Percentiles rank a stretch among this genome's conserved stretches.
These are phyloP conservation scores for Pomatorhinus ruficollis DNA, from an alignment of 2,113 vertebrate species.

Conservation along the genomic window DNA sequence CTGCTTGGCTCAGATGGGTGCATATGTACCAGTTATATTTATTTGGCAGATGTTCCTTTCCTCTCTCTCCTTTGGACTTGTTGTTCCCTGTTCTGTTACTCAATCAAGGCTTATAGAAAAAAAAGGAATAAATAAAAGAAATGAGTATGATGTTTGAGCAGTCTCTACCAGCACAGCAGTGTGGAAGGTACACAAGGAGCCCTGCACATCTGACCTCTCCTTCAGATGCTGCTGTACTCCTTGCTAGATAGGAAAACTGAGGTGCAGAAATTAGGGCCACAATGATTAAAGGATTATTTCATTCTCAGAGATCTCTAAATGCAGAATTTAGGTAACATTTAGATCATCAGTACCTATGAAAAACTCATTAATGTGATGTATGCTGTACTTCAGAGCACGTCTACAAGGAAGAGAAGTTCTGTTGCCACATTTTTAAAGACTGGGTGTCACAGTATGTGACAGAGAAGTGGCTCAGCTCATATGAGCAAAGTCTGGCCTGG, in stretches of 20 bases:
- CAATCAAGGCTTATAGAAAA: neutral
- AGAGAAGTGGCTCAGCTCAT: neutral
- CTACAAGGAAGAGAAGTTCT: neutral
- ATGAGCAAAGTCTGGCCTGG: neutral
- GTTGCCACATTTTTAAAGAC: neutral
- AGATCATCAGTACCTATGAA: neutral
- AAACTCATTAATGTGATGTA: neutral
- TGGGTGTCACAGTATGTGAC: neutral
- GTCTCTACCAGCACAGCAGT: neutral
- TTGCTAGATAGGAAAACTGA: neutral
- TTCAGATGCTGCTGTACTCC: neutral
- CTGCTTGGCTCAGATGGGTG: neutral
- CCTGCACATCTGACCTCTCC: neutral
- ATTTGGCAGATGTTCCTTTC: slow-evolving; percentile 3
- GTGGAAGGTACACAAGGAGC: neutral
- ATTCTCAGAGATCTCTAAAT: neutral
- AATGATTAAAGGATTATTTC: neutral
- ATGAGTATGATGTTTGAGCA: neutral
- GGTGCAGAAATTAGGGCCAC: neutral
- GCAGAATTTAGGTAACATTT: neutral
- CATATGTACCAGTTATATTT: neutral
- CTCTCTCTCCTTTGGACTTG: neutral
- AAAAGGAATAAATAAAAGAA: neutral
- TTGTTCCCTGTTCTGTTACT: neutral
- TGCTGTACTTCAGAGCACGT: neutral